Base-by-base conservation (phyloP, 92 coral and sea anemone species). In the Blastomussa wellsi region DNA sequence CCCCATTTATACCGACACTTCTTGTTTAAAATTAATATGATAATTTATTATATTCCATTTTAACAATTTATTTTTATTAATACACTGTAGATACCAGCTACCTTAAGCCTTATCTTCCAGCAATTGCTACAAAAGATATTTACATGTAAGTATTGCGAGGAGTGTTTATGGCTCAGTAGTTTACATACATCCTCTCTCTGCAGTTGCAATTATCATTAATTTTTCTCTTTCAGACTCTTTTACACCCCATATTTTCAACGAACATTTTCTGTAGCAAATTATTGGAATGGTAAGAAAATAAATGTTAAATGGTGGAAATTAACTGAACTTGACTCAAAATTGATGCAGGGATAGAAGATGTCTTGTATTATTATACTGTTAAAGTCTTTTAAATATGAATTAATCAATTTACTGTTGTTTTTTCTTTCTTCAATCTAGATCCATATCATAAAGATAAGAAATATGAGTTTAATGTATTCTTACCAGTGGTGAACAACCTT, bases 241-340 rank as follows among this genome's bases (percentile, higher is more conserved):
- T 96, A 94, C 83, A 89, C 90, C 48, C 39, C 48, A 51, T 77
- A 47, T 44, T 85, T 85, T 29, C 99, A 96, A 75, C 74, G 42
- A n/a, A 88, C 35, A 65, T 22, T 96, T 78, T 90, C 98, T n/a
- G 17, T 96, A 66, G 99, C 99, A 31, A 96, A 96, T 72, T 96
- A 96, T 66, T 96, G 99, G 99, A 96, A 96, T 89, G 99, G 99
- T 96, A 90, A 84, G 95, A 79, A 26, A 31, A 49, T 48, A 36
- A 33, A 14, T 14, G n/a, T n/a, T n/a, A 33, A 29, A 26, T 24
- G 22, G 17, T 15, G 5, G 1, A 5, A 33, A 26, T 0, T 20
- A 9, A 41, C 7, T 16, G 44, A 9, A n/a, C 11, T 57, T 2
- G 1, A 6, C 65, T 24, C 4, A 57, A 57, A 57, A 57, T 22